Conservation (phyloP, 2,797 vertebrate species). For the Alauda arvensis region DNA sequence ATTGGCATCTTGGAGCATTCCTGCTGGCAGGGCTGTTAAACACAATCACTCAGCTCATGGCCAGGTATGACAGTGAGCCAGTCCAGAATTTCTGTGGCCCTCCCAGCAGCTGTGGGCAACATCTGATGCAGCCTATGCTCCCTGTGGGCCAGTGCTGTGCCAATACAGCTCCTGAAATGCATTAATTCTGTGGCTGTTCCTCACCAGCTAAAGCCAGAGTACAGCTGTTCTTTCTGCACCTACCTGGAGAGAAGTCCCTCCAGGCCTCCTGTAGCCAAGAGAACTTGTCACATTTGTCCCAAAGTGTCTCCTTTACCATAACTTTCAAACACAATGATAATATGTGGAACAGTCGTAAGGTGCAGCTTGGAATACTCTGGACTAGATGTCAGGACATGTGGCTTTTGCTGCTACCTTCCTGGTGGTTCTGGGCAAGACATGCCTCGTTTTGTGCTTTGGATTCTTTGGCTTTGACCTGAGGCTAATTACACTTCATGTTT, state of each 20-base stretch:
- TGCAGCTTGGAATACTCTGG: not conserved
- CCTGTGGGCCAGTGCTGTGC: too few species aligned
- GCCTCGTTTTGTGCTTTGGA: not conserved
- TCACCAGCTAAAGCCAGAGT: not conserved
- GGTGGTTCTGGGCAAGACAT: not conserved
- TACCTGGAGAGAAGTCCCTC: not conserved
- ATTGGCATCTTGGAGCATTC: not conserved
- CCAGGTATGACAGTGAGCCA: not conserved
- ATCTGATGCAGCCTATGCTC: not conserved
- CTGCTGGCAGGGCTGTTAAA: not conserved
- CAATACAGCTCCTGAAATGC: rapidly evolving
- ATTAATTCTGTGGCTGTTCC: not conserved
- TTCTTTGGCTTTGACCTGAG: not conserved
- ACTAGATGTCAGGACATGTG: not conserved
- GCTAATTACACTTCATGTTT: not conserved
- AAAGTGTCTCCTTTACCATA: not conserved
- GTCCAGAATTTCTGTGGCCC: not conserved
- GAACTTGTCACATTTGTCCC: not conserved
- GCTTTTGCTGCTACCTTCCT: not conserved
- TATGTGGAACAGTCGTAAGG: rapidly evolving
- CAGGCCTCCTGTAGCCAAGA: not conserved
- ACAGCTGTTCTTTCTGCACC: not conserved
- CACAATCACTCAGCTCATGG: not conserved
- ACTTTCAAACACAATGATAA: not conserved
- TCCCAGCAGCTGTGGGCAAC: not conserved